A percentile compares a stretch with the other conserved stretches of the same genome.
Conservation (phyloP, 2,113 vertebrate species). For the Sarotherodon lohbergeri region DNA sequence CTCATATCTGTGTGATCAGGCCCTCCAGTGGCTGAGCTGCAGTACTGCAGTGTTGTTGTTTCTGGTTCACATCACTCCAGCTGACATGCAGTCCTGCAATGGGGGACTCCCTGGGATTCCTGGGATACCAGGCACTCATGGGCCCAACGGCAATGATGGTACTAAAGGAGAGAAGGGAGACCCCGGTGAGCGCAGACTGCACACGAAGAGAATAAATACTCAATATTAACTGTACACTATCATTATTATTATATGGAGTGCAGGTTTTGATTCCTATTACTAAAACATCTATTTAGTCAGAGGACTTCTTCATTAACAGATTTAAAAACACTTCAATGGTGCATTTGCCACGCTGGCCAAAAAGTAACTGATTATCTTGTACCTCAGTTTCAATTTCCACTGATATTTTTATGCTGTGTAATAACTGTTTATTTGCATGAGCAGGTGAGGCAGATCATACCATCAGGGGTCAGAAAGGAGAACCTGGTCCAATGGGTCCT, state of each 20-base stretch:
- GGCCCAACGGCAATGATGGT: conserved; percentile 22
- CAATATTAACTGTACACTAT: background rate
- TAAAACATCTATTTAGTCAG: background rate
- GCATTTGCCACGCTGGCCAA: background rate
- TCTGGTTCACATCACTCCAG: background rate
- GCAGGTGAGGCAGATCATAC: conserved; percentile 21
- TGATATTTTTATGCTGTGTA: background rate
- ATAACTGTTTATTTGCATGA: background rate
- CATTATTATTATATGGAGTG: background rate
- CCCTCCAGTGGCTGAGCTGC: conserved; percentile 23
- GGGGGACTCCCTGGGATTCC: conserved; percentile 1
- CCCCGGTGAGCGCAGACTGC: conserved; percentile 20
- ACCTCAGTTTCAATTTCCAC: background rate
- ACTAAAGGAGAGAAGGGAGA: conserved; percentile 39
- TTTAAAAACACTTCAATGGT: background rate
- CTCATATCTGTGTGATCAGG: conserved; percentile 3
- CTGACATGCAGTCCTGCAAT: background rate
- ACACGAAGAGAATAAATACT: background rate
- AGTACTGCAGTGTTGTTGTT: conserved; percentile 24
- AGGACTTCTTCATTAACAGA: background rate
- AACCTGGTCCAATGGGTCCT: background rate
- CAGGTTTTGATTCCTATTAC: background rate
- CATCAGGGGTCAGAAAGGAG: conserved; percentile 8
- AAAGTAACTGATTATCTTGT: background rate
- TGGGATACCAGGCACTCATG: conserved; percentile 46